Conservation (phyloP, 35 echinoderm and acorn worm species). For the Heliocidaris tuberculata region DNA sequence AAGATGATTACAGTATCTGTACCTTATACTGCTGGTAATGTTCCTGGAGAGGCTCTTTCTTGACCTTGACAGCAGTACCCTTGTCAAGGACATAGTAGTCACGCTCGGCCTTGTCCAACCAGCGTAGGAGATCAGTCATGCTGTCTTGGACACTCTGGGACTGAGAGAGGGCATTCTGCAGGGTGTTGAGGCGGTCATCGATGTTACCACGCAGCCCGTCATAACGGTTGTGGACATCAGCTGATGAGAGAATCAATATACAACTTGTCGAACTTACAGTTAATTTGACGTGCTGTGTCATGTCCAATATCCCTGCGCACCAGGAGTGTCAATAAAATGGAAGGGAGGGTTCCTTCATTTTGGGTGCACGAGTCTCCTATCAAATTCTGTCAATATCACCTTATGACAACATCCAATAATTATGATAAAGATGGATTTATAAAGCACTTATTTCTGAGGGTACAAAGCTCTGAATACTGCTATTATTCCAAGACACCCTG, state of each 20-base stretch:
- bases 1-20: not conserved
- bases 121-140: conserved; percentile 64
- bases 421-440: no score
- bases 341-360: no score
- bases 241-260: conserved; percentile 1
- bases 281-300: no score
- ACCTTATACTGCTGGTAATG: conserved; percentile 90
- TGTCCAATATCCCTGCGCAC: no score
- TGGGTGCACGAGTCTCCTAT: no score
- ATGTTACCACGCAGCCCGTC: conserved; percentile 67
- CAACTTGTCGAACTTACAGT: no score
- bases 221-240: conserved; percentile 70
- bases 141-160: conserved; percentile 84
- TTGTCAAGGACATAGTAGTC: conserved; percentile 81
- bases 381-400: no score
- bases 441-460: no score
- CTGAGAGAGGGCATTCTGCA: conserved; percentile 76
- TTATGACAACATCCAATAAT: no score
- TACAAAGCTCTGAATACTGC: no score
- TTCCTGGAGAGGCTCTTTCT: conserved; percentile 87
- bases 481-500: no score
- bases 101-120: conserved; percentile 91
- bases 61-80: conserved; percentile 78
- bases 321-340: no score
- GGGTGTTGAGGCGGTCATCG: conserved; percentile 64